These are phyloP conservation scores for Lonchura striata DNA, from an alignment of 2,113 vertebrate species.

Conservation along the genomic window DNA sequence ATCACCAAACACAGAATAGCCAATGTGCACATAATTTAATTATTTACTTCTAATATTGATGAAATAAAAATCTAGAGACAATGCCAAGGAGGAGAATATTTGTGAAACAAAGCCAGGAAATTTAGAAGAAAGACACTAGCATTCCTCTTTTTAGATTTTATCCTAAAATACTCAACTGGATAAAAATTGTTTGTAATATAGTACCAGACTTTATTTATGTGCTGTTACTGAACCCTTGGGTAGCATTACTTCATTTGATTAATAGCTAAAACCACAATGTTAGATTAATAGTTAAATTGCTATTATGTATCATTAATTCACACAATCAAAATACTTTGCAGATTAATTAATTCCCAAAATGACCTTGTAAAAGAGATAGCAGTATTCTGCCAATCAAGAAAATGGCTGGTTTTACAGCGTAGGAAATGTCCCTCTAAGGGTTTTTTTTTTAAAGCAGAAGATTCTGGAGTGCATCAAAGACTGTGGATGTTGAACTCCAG, in stretches of 20 bases:
- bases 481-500: not conserved
- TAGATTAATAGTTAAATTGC: not conserved
- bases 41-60: not conserved
- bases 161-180: not conserved
- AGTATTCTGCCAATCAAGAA: not conserved
- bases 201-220: not conserved
- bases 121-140: not conserved
- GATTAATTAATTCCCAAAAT: not conserved
- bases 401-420: not conserved
- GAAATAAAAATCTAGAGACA: not conserved
- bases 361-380: not conserved
- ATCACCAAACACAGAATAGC: not conserved
- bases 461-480: not conserved
- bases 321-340: not conserved
- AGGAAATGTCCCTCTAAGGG: not conserved
- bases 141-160: not conserved
- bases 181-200: not conserved
- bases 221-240: not conserved
- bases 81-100: not conserved
- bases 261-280: not conserved
- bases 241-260: not conserved
- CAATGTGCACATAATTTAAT: not conserved
- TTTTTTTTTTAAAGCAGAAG: not conserved
- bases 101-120: not conserved
- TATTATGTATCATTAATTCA: not conserved